These are phyloP conservation scores for Aythya baeri DNA, from an alignment of 2,113 vertebrate genomes.

Conservation along the genomic window DNA sequence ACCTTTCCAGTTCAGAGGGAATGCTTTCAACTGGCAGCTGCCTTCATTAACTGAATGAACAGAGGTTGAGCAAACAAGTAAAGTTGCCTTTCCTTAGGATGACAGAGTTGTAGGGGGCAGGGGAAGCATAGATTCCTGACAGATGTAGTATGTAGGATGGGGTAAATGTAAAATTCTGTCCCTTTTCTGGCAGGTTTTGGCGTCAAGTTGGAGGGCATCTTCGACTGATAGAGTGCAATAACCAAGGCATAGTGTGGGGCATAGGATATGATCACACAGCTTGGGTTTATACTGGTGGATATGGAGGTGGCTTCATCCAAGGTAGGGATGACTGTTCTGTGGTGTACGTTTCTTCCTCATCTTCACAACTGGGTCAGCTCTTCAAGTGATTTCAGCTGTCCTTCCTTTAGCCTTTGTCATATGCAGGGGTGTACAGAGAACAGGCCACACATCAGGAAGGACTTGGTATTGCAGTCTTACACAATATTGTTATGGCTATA, in stretches of 20 bases:
- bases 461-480: background rate
- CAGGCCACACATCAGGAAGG: background rate
- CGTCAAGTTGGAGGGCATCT: conserved; percentile 94
- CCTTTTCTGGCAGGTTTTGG: conserved; percentile 87
- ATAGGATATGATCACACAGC: conserved; percentile 91
- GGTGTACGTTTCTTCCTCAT: accelerated
- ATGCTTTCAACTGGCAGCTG: background rate
- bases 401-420: background rate
- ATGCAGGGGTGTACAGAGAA: background rate
- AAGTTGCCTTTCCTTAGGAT: background rate
- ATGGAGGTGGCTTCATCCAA: conserved; percentile 91
- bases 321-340: conserved; percentile 72
- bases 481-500: background rate
- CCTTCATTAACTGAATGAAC: background rate
- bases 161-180: background rate
- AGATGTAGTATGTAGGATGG: background rate
- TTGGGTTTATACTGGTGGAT: conserved; percentile 91
- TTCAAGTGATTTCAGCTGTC: background rate
- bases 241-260: conserved; percentile 92
- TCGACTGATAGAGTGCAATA: conserved; percentile 86
- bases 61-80: background rate
- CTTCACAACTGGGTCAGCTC: background rate
- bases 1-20: background rate
- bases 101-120: background rate
- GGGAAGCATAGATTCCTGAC: background rate